These are phyloP conservation scores for Mellilla xanthometata DNA, from an alignment of 2,888 invertebrate genomes.

Conservation along the genomic window DNA sequence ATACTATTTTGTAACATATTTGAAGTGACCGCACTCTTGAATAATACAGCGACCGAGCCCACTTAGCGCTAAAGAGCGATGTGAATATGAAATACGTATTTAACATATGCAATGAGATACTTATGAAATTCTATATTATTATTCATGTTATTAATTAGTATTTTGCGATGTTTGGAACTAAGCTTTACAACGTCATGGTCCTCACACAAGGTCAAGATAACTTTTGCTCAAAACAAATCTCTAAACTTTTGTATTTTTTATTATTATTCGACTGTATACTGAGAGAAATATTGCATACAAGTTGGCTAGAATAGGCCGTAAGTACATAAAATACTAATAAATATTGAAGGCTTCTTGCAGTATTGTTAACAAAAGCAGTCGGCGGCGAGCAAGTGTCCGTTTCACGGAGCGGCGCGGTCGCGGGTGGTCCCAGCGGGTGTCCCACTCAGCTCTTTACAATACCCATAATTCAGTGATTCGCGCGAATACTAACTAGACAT, in stretches of 20 bases:
- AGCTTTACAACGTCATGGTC: too few species aligned
- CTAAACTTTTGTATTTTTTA: too few species aligned
- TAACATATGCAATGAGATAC: background rate
- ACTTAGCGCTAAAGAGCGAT: slow-evolving; percentile 7
- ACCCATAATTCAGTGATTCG: slow-evolving; percentile 75
- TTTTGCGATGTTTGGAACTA: too few species aligned
- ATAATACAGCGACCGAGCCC: slow-evolving; percentile 5
- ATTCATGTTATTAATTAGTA: background rate
- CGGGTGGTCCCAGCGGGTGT: slow-evolving; percentile 79
- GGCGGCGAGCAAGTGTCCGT: slow-evolving; percentile 36
- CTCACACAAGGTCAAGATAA: too few species aligned
- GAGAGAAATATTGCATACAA: too few species aligned
- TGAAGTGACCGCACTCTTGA: slow-evolving; percentile 10
- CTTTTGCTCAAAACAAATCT: too few species aligned
- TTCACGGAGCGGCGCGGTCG: slow-evolving; percentile 43
- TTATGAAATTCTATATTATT: background rate
- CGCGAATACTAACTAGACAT: slow-evolving; percentile 67
- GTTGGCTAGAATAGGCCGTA: background rate
- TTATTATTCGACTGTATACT: too few species aligned
- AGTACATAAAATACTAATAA: slow-evolving; percentile 5
- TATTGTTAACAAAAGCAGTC: slow-evolving; percentile 26
- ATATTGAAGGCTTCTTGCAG: slow-evolving; percentile 25
- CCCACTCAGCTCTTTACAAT: slow-evolving; percentile 59
- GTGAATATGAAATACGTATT: slow-evolving; percentile 4
- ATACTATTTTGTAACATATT: slow-evolving; percentile 16